Percentiles rank a stretch among this genome's conserved stretches.
Conservation (phyloP, 2,888 invertebrate genomes). For the Drosophila algonquin region DNA sequence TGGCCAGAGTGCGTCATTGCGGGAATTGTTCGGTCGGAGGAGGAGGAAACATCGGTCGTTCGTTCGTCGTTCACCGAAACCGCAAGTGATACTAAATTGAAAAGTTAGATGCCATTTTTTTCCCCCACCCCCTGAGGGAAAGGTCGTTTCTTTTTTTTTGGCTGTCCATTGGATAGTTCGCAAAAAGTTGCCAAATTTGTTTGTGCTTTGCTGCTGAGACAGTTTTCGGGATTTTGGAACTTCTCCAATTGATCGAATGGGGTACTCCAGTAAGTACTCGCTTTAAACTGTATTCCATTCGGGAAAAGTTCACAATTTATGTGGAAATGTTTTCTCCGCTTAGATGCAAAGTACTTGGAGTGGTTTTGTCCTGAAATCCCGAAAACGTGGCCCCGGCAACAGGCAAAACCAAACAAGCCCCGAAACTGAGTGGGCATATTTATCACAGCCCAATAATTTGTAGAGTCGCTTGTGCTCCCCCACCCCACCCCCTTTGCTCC, state of each 20-base stretch:
- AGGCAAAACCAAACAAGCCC: conserved; percentile 23
- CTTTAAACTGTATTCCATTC: conserved; percentile 18
- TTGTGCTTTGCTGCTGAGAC: conserved; percentile 14
- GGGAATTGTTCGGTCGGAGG: conserved; percentile 41
- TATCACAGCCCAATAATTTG: conserved; percentile 71
- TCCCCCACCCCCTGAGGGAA: neutral
- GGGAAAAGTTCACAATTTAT: neutral
- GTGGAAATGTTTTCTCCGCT: conserved; percentile 12
- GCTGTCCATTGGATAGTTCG: conserved; percentile 1
- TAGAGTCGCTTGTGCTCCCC: conserved; percentile 44
- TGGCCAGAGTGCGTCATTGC: conserved; percentile 58
- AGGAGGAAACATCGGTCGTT: conserved; percentile 23
- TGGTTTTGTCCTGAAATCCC: conserved; percentile 17
- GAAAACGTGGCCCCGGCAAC: conserved; percentile 42
- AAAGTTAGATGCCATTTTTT: conserved; percentile 56
- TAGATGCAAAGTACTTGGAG: conserved; percentile 11
- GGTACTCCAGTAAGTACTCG: neutral
- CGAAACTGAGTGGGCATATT: conserved; percentile 53
- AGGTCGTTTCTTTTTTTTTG: neutral
- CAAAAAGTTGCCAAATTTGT: conserved; percentile 40
- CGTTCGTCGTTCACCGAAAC: conserved; percentile 47
- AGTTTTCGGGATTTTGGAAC: conserved; percentile 9
- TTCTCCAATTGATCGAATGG: conserved; percentile 44
- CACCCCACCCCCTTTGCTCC: neutral
- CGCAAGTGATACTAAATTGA: conserved; percentile 66